Evolutionary conservation across 92 coral and sea anemone species (phyloP).

Genomic region (Parazoanthus swiftii): DNA sequence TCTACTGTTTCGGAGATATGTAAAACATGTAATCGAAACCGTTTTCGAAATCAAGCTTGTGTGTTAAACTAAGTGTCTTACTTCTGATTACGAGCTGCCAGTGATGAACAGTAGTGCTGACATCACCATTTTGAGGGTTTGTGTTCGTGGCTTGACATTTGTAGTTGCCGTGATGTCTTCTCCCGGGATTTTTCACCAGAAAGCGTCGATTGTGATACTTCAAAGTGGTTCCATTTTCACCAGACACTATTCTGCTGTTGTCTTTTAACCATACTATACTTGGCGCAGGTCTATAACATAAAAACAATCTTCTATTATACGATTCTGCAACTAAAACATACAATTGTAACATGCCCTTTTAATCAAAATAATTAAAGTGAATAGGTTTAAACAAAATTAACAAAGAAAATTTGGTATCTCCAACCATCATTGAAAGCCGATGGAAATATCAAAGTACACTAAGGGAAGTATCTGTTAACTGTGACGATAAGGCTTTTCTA

Average conservation of each 20-base stretch:
- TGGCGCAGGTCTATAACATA: slow-evolving; percentile 23
- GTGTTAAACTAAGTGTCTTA: background rate
- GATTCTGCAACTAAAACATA: background rate
- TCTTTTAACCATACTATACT: slow-evolving; percentile 20
- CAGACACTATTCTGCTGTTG: background rate
- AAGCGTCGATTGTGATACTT: background rate
- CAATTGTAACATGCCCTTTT: background rate
- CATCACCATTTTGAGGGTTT: background rate
- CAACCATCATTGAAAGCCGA: background rate
- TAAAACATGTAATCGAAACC: background rate
- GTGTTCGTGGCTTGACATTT: slow-evolving; percentile 17
- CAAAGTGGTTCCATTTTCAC: background rate
- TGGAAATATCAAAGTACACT: background rate
- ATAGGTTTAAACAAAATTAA: too few species aligned
- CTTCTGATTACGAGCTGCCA: slow-evolving; percentile 20
- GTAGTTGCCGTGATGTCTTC: slow-evolving; percentile 14
- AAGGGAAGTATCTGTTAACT: background rate
- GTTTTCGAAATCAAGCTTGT: background rate
- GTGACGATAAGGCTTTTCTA: too few species aligned
- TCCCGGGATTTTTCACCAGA: background rate
- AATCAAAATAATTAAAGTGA: background rate
- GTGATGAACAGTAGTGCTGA: background rate
- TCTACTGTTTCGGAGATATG: too few species aligned
- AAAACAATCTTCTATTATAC: background rate
- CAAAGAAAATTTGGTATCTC: background rate